A percentile compares a stretch with the other conserved stretches of the same genome.
phyloP scores from a whole-genome alignment of 2,113 vertebrate species.

The Gasterosteus nipponicus region DNA sequence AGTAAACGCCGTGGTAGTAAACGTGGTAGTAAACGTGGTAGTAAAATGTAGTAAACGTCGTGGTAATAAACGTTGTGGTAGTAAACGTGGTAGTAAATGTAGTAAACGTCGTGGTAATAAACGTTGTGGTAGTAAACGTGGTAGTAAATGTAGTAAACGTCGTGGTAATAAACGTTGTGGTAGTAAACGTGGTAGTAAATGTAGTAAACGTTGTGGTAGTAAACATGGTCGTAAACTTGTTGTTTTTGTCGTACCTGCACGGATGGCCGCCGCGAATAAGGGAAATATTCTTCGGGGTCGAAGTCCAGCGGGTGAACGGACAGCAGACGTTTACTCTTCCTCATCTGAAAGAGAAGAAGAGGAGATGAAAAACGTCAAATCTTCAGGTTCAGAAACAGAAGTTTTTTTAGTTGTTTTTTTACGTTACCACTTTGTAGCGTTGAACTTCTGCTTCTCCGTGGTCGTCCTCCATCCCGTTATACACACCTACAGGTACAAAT shows the following conservation, averaged over 20 bases:
- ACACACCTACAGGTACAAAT: slow-evolving; percentile 54
- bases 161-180: no score
- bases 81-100: no score
- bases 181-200: no score
- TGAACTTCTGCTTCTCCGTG: slow-evolving; percentile 77
- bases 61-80: no score
- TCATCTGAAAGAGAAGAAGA: slow-evolving; percentile 66
- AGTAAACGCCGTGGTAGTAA: no score
- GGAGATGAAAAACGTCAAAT: not conserved
- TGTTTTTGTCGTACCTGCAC: slow-evolving; percentile 65
- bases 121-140: no score
- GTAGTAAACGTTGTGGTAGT: no score
- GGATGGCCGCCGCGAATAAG: slow-evolving; percentile 79
- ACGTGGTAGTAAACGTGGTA: no score
- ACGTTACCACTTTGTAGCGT: slow-evolving; percentile 79
- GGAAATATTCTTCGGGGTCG: slow-evolving; percentile 86
- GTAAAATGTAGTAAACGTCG: no score
- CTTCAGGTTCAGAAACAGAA: not conserved
- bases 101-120: no score
- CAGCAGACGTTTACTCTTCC: slow-evolving; percentile 90
- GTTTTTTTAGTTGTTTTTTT: rapidly evolving
- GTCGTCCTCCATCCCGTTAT: slow-evolving; percentile 77
- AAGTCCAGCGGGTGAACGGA: slow-evolving; percentile 90
- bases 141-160: no score
- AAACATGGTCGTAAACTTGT: not conserved